phyloP scores from a whole-genome alignment of 2,113 vertebrate genomes.

The Pseudorhombus dupliciocellatus region DNA sequence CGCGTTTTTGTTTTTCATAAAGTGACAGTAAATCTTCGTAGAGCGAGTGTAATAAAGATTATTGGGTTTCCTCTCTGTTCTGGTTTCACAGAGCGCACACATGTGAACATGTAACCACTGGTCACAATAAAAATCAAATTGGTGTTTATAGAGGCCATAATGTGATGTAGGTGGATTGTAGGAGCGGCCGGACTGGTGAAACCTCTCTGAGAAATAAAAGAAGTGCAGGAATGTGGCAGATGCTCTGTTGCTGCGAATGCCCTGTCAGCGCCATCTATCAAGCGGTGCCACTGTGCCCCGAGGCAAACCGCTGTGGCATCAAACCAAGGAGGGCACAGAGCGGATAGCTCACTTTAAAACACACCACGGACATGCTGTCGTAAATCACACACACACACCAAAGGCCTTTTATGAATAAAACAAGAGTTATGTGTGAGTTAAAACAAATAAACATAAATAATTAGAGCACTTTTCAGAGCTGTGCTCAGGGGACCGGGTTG shows the following conservation, averaged over 20 bases:
- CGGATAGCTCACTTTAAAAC: constrained; percentile 67
- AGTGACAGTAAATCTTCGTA: constrained; percentile 68
- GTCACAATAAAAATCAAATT: constrained; percentile 6
- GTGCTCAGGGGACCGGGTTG: constrained; percentile 52
- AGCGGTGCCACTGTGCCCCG: constrained; percentile 75
- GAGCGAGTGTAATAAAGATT: constrained; percentile 68
- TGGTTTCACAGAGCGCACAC: constrained; percentile 22
- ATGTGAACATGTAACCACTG: not conserved
- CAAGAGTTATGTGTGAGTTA: constrained; percentile 55
- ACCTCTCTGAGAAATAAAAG: constrained; percentile 30
- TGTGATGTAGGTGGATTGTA: constrained; percentile 35
- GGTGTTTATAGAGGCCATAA: constrained; percentile 13
- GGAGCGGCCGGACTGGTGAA: constrained; percentile 27
- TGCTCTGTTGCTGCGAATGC: constrained; percentile 61
- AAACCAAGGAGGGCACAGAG: constrained; percentile 69
- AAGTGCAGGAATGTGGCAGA: constrained; percentile 52
- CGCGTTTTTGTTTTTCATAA: constrained; percentile 78
- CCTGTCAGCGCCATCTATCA: constrained; percentile 79
- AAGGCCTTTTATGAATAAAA: constrained; percentile 64
- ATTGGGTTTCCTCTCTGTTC: constrained; percentile 21
- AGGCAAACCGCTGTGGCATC: constrained; percentile 77
- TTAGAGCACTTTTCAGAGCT: constrained; percentile 48
- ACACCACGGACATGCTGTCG: constrained; percentile 49
- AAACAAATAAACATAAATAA: constrained; percentile 75
- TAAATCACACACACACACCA: constrained; percentile 75